Evolutionary conservation across 2,888 invertebrate genomes (phyloP).

Genomic region (Drosophila hamatofila): DNA sequence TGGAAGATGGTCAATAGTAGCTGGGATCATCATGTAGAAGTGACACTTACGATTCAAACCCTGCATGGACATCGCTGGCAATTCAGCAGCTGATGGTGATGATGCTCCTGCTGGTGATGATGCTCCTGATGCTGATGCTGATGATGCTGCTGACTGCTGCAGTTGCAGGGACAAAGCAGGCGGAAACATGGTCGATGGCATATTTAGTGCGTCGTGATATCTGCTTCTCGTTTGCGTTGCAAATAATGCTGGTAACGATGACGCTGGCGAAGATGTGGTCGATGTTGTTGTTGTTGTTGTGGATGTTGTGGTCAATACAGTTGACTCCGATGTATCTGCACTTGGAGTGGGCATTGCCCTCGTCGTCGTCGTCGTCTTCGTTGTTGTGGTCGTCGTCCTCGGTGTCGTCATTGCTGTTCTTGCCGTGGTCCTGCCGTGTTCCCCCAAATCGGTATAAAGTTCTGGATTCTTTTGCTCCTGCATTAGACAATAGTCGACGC

Average conservation of each 20-base stretch:
- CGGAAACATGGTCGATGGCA: conserved; percentile 84
- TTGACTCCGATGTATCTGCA: conserved; percentile 62
- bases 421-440: conserved; percentile 55
- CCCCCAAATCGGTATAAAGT: conserved; percentile 69
- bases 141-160: conserved; percentile 19
- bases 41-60: conserved; percentile 84
- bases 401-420: conserved; percentile 64
- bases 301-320: conserved; percentile 47
- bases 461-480: conserved; percentile 84
- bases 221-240: conserved; percentile 77
- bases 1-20: conserved; percentile 4
- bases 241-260: conserved; percentile 69
- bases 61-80: conserved; percentile 82
- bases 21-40: conserved; percentile 52
- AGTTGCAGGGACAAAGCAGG: conserved; percentile 64
- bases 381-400: not conserved
- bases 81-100: conserved; percentile 36
- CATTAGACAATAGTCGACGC: conserved; percentile 90
- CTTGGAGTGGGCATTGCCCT: conserved; percentile 42
- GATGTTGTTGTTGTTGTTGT: conserved; percentile 73
- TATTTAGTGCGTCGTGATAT: conserved; percentile 85
- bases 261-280: conserved; percentile 73
- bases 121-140: not conserved
- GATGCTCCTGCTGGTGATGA: not conserved
- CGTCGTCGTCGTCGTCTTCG: conserved; percentile 64